Percentiles rank a stretch among this genome's conserved stretches.
phyloP scores from a whole-genome alignment of 2,888 invertebrate genomes.

The Lasiommata megera region DNA sequence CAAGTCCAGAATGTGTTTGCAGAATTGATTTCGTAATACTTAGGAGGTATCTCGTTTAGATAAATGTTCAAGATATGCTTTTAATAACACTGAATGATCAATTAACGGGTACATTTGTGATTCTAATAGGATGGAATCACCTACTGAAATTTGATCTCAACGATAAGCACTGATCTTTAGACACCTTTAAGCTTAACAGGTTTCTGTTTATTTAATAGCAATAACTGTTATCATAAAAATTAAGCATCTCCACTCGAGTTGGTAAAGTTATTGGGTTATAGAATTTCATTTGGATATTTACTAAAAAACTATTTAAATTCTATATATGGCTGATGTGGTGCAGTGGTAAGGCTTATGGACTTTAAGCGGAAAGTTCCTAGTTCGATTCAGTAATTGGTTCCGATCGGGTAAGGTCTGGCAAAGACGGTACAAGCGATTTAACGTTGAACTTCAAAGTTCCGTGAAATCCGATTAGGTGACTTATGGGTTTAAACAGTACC shows the following conservation, averaged over 20 bases:
- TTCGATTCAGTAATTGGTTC: too few relatives aligned
- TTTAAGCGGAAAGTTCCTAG: too few relatives aligned
- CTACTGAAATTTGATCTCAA: slow-evolving; percentile 17
- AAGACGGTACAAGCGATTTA: too few relatives aligned
- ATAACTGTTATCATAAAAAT: slow-evolving; percentile 11
- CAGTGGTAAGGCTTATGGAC: too few relatives aligned
- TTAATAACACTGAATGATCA: slow-evolving; percentile 56
- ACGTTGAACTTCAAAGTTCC: too few relatives aligned
- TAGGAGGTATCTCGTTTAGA: slow-evolving; percentile 36
- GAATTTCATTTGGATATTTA: not conserved
- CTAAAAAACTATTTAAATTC: not conserved
- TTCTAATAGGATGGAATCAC: slow-evolving; percentile 14
- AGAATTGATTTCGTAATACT: slow-evolving; percentile 3
- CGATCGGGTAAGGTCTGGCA: too few relatives aligned
- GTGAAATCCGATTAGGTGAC: too few relatives aligned
- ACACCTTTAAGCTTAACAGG: slow-evolving; percentile 4
- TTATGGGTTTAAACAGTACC: too few relatives aligned
- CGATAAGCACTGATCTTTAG: slow-evolving; percentile 2
- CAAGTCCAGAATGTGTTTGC: not conserved
- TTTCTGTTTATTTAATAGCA: slow-evolving; percentile 11
- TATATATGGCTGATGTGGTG: too few relatives aligned
- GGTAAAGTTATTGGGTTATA: slow-evolving; percentile 3
- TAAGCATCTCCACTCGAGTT: not conserved
- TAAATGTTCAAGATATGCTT: slow-evolving; percentile 52
- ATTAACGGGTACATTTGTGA: slow-evolving; percentile 44